A percentile compares a stretch with the other conserved stretches of the same genome.
Conservation (phyloP, 2,797 vertebrate species). For the Myotis daubentonii region DNA sequence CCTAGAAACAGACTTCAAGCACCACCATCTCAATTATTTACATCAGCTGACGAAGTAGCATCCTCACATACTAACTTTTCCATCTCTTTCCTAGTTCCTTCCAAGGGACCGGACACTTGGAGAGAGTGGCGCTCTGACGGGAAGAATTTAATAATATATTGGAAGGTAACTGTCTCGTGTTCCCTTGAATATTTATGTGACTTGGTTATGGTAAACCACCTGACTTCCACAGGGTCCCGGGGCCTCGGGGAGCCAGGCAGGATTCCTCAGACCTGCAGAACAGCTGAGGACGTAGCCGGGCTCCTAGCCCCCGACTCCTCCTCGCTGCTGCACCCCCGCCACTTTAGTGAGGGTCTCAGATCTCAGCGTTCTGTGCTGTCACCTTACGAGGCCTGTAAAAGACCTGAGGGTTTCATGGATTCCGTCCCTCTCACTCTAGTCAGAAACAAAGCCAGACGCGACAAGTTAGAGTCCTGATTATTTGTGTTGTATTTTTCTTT, state of each 20-base stretch:
- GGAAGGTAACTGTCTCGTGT: slow-evolving; percentile 84
- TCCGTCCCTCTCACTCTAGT: neutral
- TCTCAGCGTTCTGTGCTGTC: neutral
- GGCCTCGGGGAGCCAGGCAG: neutral
- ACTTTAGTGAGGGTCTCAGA: neutral
- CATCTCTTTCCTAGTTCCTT: slow-evolving; percentile 81
- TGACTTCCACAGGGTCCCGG: neutral
- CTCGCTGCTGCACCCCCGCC: neutral
- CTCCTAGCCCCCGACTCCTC: neutral
- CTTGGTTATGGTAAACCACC: neutral
- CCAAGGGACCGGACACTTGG: slow-evolving; percentile 86
- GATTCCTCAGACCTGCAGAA: neutral
- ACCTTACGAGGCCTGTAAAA: neutral
- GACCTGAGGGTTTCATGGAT: neutral
- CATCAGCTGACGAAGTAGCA: neutral
- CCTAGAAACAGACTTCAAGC: neutral
- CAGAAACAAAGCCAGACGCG: neutral
- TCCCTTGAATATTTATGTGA: neutral
- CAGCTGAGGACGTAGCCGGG: neutral
- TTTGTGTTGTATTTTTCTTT: neutral
- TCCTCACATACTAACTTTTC: slow-evolving; percentile 18
- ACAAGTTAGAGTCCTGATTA: neutral
- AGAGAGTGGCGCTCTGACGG: slow-evolving; percentile 84
- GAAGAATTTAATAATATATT: slow-evolving; percentile 85
- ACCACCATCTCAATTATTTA: neutral